Percentiles rank a stretch among this genome's conserved stretches.
Conservation (phyloP, 2,113 vertebrate species). For the Onychostoma macrolepis region DNA sequence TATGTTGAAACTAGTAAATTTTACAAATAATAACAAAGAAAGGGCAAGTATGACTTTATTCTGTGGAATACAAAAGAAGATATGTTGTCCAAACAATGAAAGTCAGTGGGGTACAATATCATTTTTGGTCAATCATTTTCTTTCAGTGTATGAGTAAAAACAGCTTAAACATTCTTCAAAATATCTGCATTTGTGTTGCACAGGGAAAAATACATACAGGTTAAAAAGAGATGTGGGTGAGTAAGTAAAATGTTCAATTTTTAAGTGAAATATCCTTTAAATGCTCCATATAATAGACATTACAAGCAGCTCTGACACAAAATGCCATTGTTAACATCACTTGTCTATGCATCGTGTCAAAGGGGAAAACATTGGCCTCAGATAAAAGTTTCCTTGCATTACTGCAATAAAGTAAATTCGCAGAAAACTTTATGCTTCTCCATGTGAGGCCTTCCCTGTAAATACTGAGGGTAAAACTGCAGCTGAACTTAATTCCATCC, state of each 20-base stretch:
- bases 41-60: too few relatives aligned
- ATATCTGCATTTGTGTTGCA: not conserved
- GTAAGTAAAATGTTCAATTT: too few relatives aligned
- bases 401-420: conserved; percentile 22
- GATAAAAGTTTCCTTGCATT: not conserved
- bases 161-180: not conserved
- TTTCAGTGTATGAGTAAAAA: not conserved
- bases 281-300: not conserved
- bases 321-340: not conserved
- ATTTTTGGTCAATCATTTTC: not conserved
- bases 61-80: not conserved
- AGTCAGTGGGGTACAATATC: not conserved
- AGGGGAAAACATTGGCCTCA: not conserved
- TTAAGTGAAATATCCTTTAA: not conserved
- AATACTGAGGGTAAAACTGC: conserved; percentile 51
- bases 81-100: not conserved
- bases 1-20: not conserved
- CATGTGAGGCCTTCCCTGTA: conserved; percentile 12
- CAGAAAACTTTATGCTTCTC: not conserved
- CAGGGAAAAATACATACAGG: not conserved
- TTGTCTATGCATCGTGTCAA: not conserved
- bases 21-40: not conserved
- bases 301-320: not conserved
- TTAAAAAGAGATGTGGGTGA: not conserved
- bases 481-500: conserved; percentile 71